These are phyloP conservation scores for Bombus sibiricus DNA, from an alignment of 1,140 invertebrate genomes.

Conservation along the genomic window DNA sequence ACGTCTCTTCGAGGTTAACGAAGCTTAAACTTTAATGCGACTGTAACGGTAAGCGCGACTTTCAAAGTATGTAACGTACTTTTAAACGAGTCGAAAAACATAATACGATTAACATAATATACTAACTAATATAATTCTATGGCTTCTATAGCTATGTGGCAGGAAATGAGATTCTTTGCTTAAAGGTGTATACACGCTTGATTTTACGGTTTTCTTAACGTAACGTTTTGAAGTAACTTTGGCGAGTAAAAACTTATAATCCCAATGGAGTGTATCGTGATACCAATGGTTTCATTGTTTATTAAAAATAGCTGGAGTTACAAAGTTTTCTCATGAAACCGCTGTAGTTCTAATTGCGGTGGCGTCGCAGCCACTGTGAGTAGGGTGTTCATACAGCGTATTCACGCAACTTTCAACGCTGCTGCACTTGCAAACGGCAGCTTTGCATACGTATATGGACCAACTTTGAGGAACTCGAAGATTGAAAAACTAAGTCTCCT, in stretches of 20 bases:
- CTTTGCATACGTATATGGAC: conserved; percentile 46
- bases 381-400: neutral
- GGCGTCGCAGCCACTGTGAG: neutral
- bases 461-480: conserved; percentile 41
- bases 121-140: too few species aligned
- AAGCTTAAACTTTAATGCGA: neutral
- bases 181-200: neutral
- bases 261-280: neutral
- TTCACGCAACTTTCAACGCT: conserved; percentile 33
- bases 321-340: conserved; percentile 16
- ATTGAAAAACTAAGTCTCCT: conserved; percentile 56
- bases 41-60: neutral
- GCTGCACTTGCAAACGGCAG: conserved; percentile 23
- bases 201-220: neutral
- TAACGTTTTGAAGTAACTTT: neutral
- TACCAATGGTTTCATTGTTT: conserved; percentile 10
- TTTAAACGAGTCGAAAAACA: too few species aligned
- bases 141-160: too few species aligned
- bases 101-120: too few species aligned
- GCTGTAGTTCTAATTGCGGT: conserved; percentile 24
- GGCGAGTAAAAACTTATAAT: neutral
- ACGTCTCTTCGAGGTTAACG: neutral
- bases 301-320: conserved; percentile 32
- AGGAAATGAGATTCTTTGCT: neutral
- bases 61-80: too few species aligned